Evolutionary conservation across 2,797 vertebrate genomes (phyloP).

Genomic region (Mustela erminea): DNA sequence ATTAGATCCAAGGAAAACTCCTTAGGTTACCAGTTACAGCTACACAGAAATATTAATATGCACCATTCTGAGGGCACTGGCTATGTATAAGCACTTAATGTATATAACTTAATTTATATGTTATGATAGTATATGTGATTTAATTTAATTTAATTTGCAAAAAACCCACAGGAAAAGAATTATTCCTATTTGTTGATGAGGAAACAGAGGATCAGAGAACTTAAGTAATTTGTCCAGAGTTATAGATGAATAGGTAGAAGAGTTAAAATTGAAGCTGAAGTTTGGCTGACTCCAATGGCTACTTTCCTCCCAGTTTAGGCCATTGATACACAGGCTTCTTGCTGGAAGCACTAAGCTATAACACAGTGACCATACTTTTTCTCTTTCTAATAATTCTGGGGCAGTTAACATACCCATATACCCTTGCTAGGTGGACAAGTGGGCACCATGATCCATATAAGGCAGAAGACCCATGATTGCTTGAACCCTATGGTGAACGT

Average conservation of each 20-base stretch:
- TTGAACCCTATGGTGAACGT: background rate
- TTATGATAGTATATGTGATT: background rate
- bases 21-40: background rate
- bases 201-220: background rate
- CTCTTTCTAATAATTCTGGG: background rate
- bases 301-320: background rate
- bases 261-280: background rate
- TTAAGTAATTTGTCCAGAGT: background rate
- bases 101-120: background rate
- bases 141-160: background rate
- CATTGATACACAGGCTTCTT: background rate
- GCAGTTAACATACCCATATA: background rate
- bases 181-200: background rate
- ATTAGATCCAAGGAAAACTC: background rate
- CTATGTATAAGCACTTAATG: background rate
- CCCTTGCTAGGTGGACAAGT: background rate
- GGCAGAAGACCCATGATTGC: background rate
- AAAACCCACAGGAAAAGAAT: background rate
- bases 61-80: background rate
- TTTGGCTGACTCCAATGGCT: background rate
- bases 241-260: background rate
- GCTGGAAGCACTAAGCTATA: background rate
- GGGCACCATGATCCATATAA: background rate
- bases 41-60: background rate
- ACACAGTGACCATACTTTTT: background rate